Base-by-base conservation (phyloP, 2,888 invertebrate genomes). In the Acrocyrtus sp. region DNA sequence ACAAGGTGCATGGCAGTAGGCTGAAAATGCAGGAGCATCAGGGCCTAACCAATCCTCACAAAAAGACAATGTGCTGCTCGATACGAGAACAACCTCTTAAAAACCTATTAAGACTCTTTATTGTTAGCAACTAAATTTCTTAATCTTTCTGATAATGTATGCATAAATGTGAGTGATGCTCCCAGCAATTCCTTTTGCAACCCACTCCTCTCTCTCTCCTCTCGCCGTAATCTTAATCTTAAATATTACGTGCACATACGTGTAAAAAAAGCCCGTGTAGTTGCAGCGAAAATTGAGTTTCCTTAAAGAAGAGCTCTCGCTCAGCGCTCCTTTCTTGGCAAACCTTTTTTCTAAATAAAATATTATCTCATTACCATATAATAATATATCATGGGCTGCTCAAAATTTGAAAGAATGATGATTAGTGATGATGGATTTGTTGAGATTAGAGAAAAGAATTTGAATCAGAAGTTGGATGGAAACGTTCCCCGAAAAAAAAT, bases 321-420 rank as follows among this genome's bases (percentile, higher is more conserved):
- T 29, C 54, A 63, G 50, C 69, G 61, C 70, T 63, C 70, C 70
- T 63, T 70, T 63, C 70, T 63, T 63, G 70, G 70, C 70, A 57
- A 70, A 48, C 70, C 62, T 63, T 70, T 57, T 70, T 70, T 57
- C 48, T 63, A 56, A 19, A 57, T 70, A 70, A 70, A 70, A 70
- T 69, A 69, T 63, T 70, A 70, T 48, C 57, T 70, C 70, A 70
- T 70, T 70, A 70, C 63, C 70, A 70, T 70, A 70, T 70, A 70
- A 70, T 70, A 70, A 70, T 70, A 70, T 57, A 70, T 70, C 70
- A 63, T 63, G 70, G 41, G 43, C 56, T 62, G 62, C 62, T 70
- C 70, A 63, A 60, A 61, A 60, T 47, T 61, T 61, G 47, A 54
- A 62, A 57, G 63, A 63, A 70, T 70, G 56, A 63, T 70, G 70